Percentiles rank a stretch among this genome's conserved stretches.
Conservation (phyloP, 2,888 invertebrate genomes). For the Boloria euphrosyne region DNA sequence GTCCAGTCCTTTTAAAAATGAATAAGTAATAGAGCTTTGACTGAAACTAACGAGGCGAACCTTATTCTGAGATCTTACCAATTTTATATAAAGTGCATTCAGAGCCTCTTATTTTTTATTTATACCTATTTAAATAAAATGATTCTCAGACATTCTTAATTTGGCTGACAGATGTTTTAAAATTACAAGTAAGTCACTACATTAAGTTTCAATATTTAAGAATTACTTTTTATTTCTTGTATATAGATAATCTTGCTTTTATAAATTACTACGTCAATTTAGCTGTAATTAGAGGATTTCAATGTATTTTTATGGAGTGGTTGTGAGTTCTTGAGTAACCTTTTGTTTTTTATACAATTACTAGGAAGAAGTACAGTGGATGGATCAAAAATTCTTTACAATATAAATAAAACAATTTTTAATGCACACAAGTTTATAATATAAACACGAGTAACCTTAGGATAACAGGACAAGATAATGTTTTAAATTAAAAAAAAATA, state of each 20-base stretch:
- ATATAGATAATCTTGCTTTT: neutral
- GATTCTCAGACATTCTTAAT: slow-evolving; percentile 3
- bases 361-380: neutral
- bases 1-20: too few species aligned
- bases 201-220: slow-evolving; percentile 4
- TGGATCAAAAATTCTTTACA: slow-evolving; percentile 1
- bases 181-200: slow-evolving; percentile 13
- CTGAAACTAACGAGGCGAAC: too few species aligned
- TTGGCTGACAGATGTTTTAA: slow-evolving; percentile 21
- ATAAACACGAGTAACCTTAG: too few species aligned
- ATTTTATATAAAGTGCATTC: too few species aligned
- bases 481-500: too few species aligned
- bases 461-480: too few species aligned
- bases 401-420: too few species aligned
- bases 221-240: slow-evolving; percentile 6
- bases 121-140: too few species aligned
- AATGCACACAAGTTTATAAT: too few species aligned
- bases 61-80: too few species aligned
- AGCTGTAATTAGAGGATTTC: slow-evolving; percentile 16
- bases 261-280: slow-evolving; percentile 7
- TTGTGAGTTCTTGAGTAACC: neutral
- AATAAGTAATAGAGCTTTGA: too few species aligned
- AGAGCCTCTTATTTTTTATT: too few species aligned
- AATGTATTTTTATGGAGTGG: slow-evolving; percentile 8
- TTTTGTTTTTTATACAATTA: slow-evolving; percentile 13